A percentile compares a stretch with the other conserved stretches of the same genome.
phyloP scores from a whole-genome alignment of 2,113 vertebrate genomes.

The Takifugu flavidus region DNA sequence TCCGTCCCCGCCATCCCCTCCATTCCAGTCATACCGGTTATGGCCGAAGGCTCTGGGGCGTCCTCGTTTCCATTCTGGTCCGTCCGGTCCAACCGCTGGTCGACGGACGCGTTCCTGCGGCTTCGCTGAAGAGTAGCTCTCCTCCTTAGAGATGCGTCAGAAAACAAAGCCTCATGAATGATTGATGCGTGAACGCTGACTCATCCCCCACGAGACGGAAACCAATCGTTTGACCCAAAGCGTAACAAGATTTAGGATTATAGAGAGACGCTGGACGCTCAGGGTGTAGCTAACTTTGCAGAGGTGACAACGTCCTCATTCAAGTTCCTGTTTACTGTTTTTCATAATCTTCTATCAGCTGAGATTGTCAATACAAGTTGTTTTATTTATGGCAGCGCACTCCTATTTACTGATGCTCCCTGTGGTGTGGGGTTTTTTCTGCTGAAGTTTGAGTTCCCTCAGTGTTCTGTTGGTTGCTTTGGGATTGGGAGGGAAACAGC shows the following conservation, averaged over 20 bases:
- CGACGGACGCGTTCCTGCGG: conserved; percentile 50
- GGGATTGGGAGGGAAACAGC: too few relatives aligned
- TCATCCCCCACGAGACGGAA: conserved; percentile 63
- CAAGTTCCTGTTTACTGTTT: conserved; percentile 24
- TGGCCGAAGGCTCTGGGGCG: conserved; percentile 34
- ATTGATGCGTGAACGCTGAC: conserved; percentile 71
- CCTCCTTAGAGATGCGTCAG: conserved; percentile 37
- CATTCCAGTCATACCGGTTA: conserved; percentile 42
- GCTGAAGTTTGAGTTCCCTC: conserved; percentile 32
- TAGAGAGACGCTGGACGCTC: conserved; percentile 12
- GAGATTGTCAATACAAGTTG: conserved; percentile 36
- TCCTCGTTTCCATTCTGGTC: conserved; percentile 35
- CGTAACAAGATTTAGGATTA: conserved; percentile 49
- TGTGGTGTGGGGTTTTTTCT: conserved; percentile 30
- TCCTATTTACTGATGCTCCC: conserved; percentile 33
- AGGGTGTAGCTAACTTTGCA: conserved; percentile 24
- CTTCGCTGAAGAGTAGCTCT: conserved; percentile 28
- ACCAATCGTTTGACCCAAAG: conserved; percentile 66
- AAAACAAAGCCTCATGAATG: conserved; percentile 68
- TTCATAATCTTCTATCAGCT: conserved; percentile 30
- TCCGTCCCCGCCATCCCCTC: conserved; percentile 36
- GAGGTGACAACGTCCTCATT: conserved; percentile 18
- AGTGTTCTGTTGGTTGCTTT: background rate
- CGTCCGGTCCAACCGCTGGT: conserved; percentile 31
- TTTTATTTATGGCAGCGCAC: conserved; percentile 32